These are phyloP conservation scores for Aix galericulata DNA, from an alignment of 2,113 vertebrate species.

Conservation along the genomic window DNA sequence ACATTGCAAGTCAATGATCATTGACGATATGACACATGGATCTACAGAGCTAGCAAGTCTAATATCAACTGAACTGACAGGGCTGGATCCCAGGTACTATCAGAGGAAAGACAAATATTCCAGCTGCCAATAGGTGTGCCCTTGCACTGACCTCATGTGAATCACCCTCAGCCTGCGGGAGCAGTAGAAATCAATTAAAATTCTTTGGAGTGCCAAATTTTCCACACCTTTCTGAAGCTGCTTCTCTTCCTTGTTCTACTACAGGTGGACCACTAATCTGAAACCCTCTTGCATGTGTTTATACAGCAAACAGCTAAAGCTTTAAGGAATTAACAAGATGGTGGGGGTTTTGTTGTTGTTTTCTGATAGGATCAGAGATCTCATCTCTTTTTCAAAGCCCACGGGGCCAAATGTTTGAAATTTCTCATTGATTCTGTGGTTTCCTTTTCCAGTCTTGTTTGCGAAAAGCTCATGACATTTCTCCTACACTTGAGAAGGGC, in stretches of 20 bases:
- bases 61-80: neutral
- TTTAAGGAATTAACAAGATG: slow-evolving; percentile 37
- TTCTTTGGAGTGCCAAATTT: neutral
- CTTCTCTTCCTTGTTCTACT: neutral
- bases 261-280: neutral
- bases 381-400: slow-evolving; percentile 22
- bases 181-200: neutral
- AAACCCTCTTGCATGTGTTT: neutral
- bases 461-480: slow-evolving; percentile 44
- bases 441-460: slow-evolving; percentile 37
- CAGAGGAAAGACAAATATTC: neutral
- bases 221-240: neutral
- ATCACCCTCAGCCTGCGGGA: neutral
- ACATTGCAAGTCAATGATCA: slow-evolving; percentile 27
- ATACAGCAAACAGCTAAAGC: neutral
- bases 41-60: slow-evolving; percentile 10
- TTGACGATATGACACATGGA: slow-evolving; percentile 3
- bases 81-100: neutral
- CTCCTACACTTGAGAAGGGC: neutral
- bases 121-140: neutral
- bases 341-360: neutral
- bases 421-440: slow-evolving; percentile 37
- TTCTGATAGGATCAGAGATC: slow-evolving; percentile 11
- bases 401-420: slow-evolving; percentile 26
- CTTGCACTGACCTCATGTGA: neutral